Conservation (phyloP, 2,888 invertebrate genomes). For the Andrena flavipes region DNA sequence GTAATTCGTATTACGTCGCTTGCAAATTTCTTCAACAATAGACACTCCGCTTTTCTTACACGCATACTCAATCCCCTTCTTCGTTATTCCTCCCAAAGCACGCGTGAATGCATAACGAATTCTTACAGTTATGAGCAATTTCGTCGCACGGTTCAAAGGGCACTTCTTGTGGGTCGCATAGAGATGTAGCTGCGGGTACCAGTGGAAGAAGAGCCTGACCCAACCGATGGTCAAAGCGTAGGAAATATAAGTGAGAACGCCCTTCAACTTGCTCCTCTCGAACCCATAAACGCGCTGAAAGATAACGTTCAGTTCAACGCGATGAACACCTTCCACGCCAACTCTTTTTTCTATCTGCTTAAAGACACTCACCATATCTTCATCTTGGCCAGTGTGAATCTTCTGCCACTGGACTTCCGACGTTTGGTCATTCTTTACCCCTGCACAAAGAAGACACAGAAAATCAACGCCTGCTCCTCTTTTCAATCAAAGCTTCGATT, state of each 20-base stretch:
- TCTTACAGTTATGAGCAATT: conserved; percentile 86
- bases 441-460: conserved; percentile 63
- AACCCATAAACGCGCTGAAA: conserved; percentile 86
- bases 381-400: conserved; percentile 86
- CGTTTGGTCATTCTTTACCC: conserved; percentile 78
- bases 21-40: too few species aligned
- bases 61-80: neutral
- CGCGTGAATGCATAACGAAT: neutral
- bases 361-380: conserved; percentile 85
- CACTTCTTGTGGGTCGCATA: conserved; percentile 86
- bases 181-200: conserved; percentile 87
- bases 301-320: conserved; percentile 33
- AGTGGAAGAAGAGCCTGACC: conserved; percentile 87
- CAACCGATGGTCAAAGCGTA: conserved; percentile 86
- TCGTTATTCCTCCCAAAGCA: neutral
- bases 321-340: neutral
- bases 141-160: conserved; percentile 85
- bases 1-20: too few species aligned
- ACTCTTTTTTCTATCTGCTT: too few species aligned
- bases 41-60: too few species aligned
- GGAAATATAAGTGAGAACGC: conserved; percentile 84
- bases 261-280: conserved; percentile 79
- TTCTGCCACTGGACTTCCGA: conserved; percentile 78
- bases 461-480: neutral
- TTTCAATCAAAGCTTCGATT: too few species aligned